Evolutionary conservation across 2,113 vertebrate species (phyloP).

Genomic region (Mystacornis crossleyi): DNA sequence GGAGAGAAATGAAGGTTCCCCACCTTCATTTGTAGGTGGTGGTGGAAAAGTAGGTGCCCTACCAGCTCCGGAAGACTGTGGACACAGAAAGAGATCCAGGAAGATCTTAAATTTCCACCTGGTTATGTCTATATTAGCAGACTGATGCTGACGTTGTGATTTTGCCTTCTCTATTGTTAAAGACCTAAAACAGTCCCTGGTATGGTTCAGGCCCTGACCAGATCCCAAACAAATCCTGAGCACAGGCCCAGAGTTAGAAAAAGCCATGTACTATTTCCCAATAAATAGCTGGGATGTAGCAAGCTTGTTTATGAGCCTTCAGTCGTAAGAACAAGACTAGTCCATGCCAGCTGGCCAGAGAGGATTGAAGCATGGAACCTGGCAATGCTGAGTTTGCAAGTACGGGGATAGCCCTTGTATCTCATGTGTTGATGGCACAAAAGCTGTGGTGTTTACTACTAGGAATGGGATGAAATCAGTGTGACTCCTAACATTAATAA

Average conservation of each 20-base stretch:
- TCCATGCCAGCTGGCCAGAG: neutral
- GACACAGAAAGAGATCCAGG: neutral
- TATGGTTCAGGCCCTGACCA: neutral
- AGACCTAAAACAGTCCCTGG: neutral
- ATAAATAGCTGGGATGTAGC: neutral
- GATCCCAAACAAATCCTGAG: neutral
- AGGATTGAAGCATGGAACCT: neutral
- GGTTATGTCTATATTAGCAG: neutral
- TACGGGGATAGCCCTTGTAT: neutral
- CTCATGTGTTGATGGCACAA: neutral
- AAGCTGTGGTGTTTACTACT: neutral
- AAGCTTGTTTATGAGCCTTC: neutral
- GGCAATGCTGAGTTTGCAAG: neutral
- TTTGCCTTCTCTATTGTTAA: neutral
- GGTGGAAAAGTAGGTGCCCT: neutral
- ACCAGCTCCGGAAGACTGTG: neutral
- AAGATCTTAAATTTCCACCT: neutral
- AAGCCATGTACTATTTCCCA: neutral
- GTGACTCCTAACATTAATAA: neutral
- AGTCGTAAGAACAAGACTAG: neutral
- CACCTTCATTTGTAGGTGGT: no score
- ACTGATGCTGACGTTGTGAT: fast-evolving
- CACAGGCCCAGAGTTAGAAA: neutral
- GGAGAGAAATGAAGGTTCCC: neutral
- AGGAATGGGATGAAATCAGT: neutral